Percentiles rank a stretch among this genome's conserved stretches.
Evolutionary conservation across 2,797 vertebrate genomes (phyloP).

Genomic region (Sebastes goodei): DNA sequence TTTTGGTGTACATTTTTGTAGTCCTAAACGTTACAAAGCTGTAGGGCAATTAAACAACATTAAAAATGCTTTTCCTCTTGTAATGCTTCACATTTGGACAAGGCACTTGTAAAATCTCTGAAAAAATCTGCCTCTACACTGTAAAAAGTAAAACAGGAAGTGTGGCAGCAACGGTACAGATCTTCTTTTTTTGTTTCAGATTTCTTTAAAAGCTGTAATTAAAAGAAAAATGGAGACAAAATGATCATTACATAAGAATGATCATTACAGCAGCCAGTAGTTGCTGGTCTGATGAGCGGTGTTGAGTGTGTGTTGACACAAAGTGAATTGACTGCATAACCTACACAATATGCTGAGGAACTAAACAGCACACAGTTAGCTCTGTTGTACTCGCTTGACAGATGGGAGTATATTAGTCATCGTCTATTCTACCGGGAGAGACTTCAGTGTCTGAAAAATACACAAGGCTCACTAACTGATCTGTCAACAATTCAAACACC

Average conservation of each 20-base stretch:
- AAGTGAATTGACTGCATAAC: conserved; percentile 28
- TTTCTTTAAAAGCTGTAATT: neutral
- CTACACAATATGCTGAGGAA: conserved; percentile 32
- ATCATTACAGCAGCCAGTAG: neutral
- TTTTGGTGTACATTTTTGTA: neutral
- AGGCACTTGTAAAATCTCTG: too few relatives aligned
- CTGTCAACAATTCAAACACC: conserved; percentile 30
- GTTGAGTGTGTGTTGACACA: conserved; percentile 6
- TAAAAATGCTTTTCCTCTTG: neutral
- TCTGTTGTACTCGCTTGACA: conserved; percentile 43
- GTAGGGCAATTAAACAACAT: neutral
- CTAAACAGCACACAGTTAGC: conserved; percentile 19
- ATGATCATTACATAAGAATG: neutral
- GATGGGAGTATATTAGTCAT: conserved; percentile 44
- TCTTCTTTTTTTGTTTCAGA: neutral
- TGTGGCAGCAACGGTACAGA: rapidly evolving
- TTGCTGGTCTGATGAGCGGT: neutral
- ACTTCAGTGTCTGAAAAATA: conserved; percentile 28
- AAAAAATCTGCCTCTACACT: neutral
- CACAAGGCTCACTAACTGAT: conserved; percentile 27
- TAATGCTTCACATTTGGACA: neutral
- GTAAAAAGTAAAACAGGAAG: neutral
- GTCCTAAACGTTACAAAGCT: neutral
- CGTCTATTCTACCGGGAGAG: conserved; percentile 18
- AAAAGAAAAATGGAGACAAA: neutral